Base-by-base conservation (phyloP, 2,888 invertebrate species). In the Macrosiphum euphorbiae region DNA sequence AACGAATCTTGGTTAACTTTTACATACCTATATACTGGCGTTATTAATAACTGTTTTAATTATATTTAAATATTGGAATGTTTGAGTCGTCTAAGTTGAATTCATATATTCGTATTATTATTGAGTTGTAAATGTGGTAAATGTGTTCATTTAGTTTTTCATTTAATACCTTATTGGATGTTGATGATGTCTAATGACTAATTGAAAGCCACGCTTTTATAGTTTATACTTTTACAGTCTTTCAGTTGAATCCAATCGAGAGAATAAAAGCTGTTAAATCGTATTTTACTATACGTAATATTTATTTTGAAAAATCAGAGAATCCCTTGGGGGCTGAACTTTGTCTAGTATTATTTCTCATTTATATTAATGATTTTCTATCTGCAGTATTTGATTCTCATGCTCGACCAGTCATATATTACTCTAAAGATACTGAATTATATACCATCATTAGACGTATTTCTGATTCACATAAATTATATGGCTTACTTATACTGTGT, bases 331-430 rank as follows among this genome's bases (percentile, higher is more conserved):
- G 88, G 55, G 20, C n/a, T 87, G 86, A 86, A 87, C 47, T 87
- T 35, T n/a, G 50, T 41, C 88, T 50, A 50, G 88, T 55, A 35
- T 88, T 88, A 35, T 88, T 88, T 55, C 55, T 88, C 52, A 55
- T 88, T 88, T 55, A 26, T 88, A 88, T 87, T 88, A 55, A 88
- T 55, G 88, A 88, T 87, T 87, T 87, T 50, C 87, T 47, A 50
- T 87, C 50, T n/a, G 1, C 55, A 55, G 50, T n/a, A 50, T 87
- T 47, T 87, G 87, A 52, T 87, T 87, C 87, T 50, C 50, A 87
- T 28, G 24, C 3, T 50, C 87, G 8, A 13, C 87, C 50, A n/a
- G 50, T 50, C n/a, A 87, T 87, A 52, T 87, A 20, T 52, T 50
- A 50, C 1, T 50, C 35, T 20, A 52, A 50, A 50, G n/a, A 52